These are phyloP conservation scores for Myiotriccus ornatus DNA, from an alignment of 2,797 vertebrate species.

Conservation along the genomic window DNA sequence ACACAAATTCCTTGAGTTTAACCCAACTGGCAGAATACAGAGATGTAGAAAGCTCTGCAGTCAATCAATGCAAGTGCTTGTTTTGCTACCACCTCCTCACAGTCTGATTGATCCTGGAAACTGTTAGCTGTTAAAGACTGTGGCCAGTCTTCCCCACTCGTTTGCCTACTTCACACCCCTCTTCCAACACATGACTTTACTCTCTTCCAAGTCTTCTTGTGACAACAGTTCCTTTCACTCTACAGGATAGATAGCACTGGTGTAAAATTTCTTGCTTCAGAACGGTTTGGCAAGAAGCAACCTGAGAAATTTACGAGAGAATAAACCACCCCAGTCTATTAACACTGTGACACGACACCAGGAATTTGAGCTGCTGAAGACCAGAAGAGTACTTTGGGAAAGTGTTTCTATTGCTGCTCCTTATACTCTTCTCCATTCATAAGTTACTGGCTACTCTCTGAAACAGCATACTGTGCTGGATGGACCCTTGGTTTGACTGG, in stretches of 20 bases:
- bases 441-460: not conserved
- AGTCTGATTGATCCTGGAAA: not conserved
- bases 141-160: not conserved
- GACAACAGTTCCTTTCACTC: not conserved
- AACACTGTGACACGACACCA: not conserved
- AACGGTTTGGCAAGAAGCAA: not conserved
- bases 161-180: not conserved
- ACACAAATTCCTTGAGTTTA: not conserved
- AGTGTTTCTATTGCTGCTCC: not conserved
- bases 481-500: not conserved
- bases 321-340: not conserved
- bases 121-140: not conserved
- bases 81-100: not conserved
- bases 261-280: not conserved
- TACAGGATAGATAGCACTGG: rapidly evolving
- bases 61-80: not conserved
- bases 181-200: not conserved
- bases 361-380: not conserved
- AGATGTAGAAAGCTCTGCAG: not conserved
- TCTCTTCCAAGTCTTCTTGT: not conserved
- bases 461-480: not conserved
- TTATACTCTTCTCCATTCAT: not conserved
- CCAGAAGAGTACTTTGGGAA: not conserved
- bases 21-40: not conserved
- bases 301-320: not conserved